Conservation (phyloP, 2,888 invertebrate species). For the Incurvaria masculella region DNA sequence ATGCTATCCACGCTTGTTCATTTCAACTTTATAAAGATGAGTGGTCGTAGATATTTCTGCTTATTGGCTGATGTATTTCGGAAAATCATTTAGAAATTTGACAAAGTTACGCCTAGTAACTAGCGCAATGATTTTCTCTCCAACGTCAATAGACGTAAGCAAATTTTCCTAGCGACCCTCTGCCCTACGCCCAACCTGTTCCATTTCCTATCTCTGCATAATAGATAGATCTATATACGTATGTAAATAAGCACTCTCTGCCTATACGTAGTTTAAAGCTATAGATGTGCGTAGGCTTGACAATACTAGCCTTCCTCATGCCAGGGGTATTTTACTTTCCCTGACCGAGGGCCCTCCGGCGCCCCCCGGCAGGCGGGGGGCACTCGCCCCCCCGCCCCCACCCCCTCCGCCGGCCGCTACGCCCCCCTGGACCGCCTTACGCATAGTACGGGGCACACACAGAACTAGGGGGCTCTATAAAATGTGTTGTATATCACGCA, state of each 20-base stretch:
- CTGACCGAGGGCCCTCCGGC: constrained; percentile 52
- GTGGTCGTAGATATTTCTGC: too few relatives aligned
- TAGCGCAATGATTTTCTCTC: constrained; percentile 6
- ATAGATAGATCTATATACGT: constrained; percentile 52
- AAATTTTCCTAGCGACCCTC: constrained; percentile 31
- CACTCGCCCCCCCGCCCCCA: constrained; percentile 18
- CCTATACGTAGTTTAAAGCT: constrained; percentile 55
- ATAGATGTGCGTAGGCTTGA: constrained; percentile 52
- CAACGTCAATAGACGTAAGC: constrained; percentile 25
- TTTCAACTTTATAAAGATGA: too few relatives aligned
- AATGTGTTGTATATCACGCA: constrained; percentile 34
- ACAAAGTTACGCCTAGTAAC: too few relatives aligned
- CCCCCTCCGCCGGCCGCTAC: constrained; percentile 21
- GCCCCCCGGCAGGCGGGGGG: constrained; percentile 32
- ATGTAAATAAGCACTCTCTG: constrained; percentile 50
- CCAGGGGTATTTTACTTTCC: constrained; percentile 56
- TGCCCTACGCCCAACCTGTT: constrained; percentile 36
- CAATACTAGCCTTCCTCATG: constrained; percentile 55
- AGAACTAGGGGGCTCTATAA: constrained; percentile 53
- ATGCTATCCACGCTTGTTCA: too few relatives aligned
- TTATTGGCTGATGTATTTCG: too few relatives aligned
- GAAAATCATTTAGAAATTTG: too few relatives aligned
- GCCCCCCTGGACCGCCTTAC: constrained; percentile 34
- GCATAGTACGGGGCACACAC: constrained; percentile 49
- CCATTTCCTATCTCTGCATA: constrained; percentile 52